Percentiles rank a stretch among this genome's conserved stretches.
Evolutionary conservation across 2,888 invertebrate genomes (phyloP).

Genomic region (Octodonta nipae): DNA sequence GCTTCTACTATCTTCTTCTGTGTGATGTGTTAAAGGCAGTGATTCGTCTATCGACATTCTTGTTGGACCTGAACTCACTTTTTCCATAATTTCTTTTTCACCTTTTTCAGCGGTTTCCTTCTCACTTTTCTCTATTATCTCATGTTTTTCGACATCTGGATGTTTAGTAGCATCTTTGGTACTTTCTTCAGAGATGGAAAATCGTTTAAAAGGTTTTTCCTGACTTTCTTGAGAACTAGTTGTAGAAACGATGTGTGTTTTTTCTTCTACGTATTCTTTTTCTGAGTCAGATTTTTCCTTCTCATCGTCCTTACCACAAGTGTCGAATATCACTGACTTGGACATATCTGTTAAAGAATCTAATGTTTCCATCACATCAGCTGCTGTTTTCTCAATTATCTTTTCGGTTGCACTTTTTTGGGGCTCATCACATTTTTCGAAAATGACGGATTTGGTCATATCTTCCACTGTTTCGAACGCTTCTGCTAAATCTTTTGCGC

Average conservation of each 20-base stretch:
- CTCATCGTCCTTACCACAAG: slow-evolving; percentile 5
- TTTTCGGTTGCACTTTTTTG: not conserved
- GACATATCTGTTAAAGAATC: slow-evolving; percentile 8
- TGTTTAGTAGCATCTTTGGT: slow-evolving; percentile 5
- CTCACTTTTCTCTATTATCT: slow-evolving; percentile 16
- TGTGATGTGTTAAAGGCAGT: not conserved
- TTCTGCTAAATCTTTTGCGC: slow-evolving; percentile 7
- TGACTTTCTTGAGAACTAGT: slow-evolving; percentile 3
- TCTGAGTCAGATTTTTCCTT: slow-evolving; percentile 2
- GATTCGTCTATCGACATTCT: not conserved
- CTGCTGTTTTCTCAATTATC: slow-evolving; percentile 6
- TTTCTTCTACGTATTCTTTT: slow-evolving; percentile 5
- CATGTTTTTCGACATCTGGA: too few relatives aligned
- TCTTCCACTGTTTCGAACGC: slow-evolving; percentile 9
- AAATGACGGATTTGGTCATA: slow-evolving; percentile 12
- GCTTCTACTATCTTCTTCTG: not conserved
- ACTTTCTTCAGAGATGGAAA: slow-evolving; percentile 2
- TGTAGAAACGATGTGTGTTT: not conserved
- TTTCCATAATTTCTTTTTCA: slow-evolving; percentile 4
- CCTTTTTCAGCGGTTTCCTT: slow-evolving; percentile 15
- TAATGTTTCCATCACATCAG: slow-evolving; percentile 7
- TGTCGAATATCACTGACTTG: slow-evolving; percentile 5
- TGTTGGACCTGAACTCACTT: not conserved
- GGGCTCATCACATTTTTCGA: slow-evolving; percentile 6
- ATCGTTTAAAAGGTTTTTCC: not conserved